These are phyloP conservation scores for Muntiacus muntjak DNA, from an alignment of 2,113 vertebrate genomes.

Conservation along the genomic window DNA sequence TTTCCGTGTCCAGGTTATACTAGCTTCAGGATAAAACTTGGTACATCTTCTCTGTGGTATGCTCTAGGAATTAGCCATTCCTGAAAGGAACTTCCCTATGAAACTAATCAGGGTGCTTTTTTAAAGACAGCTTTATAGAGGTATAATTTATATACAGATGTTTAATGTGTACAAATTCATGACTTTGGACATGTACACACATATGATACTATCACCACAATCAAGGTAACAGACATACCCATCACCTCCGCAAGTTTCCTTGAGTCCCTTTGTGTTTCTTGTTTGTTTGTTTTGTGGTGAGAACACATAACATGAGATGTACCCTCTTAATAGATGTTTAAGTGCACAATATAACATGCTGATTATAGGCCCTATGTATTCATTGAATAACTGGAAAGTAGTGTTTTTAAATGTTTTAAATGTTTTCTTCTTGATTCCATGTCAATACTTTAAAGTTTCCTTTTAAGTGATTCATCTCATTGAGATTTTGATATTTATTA, in stretches of 20 bases:
- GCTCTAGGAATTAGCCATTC: not conserved
- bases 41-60: not conserved
- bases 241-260: not conserved
- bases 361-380: not conserved
- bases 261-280: not conserved
- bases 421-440: not conserved
- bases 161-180: not conserved
- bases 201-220: not conserved
- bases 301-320: not conserved
- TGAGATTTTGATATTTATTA: not conserved
- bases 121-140: not conserved
- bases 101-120: not conserved
- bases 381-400: not conserved
- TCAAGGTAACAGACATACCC: not conserved
- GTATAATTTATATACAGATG: not conserved
- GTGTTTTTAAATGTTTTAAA: not conserved
- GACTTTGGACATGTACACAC: not conserved
- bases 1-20: not conserved
- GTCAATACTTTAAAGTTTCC: not conserved
- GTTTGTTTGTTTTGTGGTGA: not conserved
- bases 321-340: not conserved
- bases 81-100: not conserved
- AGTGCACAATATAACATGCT: not conserved
- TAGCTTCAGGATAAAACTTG: not conserved
- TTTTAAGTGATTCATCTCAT: conserved; percentile 13